Base-by-base conservation (phyloP, 2,113 vertebrate species). In the Cochlearius cochlearius region DNA sequence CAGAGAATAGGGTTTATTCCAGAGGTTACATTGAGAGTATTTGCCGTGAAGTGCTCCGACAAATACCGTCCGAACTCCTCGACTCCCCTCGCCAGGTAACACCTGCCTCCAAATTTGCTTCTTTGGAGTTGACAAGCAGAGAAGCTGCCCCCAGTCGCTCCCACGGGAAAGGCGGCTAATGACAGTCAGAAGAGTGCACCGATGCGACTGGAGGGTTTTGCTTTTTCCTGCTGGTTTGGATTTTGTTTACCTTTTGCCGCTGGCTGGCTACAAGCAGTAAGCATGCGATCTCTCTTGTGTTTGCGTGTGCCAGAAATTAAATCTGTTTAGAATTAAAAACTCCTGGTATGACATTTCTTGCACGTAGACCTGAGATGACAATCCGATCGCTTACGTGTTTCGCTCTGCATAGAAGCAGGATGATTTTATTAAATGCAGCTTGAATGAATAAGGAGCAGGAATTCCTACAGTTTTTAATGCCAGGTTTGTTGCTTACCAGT, bases 401-500 rank as follows among this genome's bases (percentile, higher is more conserved):
- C 38, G 63, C 58, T 94, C 83, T 50, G 50, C 39, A 68, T 15
- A 49, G 55, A 82, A 87, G 43, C 32, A 36, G 41, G 36, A 71
- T 52, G 32, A 55, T 82, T 90, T 80, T 78, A 86, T 68, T 66
- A 90, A 80, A 87, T 39, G 38, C 55, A 96, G 94, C 75, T 41
- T 96, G 85, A 97, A 97, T 88, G 82, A 97, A 94, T 92, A 96
- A 72, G 62, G 83, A 97, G 85, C 77, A 94, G 77, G 53, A 92
- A 89, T 93, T 87, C 53, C 60, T 86, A 91, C 74, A 76, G 59
- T n/a, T 91, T 92, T 95, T 74, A 86, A 83, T 69, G 91, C 41
- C 92, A 97, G 94, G 66, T 95, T 92, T 98, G 93, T 83, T 97
- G 86, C 94, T 97, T 97, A 96, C 91, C 96, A 94, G 49, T 81